Base-by-base conservation (phyloP, 2,888 invertebrate species). In the Dorcus parallelipipedus region DNA sequence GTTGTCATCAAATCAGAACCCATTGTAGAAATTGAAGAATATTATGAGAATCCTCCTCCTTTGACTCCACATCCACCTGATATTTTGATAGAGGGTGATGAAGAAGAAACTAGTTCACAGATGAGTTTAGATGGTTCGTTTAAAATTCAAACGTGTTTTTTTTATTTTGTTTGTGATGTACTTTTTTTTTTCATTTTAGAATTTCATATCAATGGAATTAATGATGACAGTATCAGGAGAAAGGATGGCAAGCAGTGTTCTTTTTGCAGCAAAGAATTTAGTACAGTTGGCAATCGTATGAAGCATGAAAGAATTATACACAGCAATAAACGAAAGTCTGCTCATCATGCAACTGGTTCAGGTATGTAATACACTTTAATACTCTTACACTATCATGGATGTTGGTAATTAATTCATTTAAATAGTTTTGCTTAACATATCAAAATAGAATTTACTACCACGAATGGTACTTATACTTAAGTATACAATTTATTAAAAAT, bases 251-350 rank as follows among this genome's bases (percentile, higher is more conserved):
- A 66, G 58, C 60, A 64, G 50, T 75, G 75, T 66, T 60, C 67
- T 10, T 62, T 72, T 59, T 76, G 76, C 59, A 64, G 68, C 54
- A 73, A 73, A 64, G 39, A 68, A 41, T 75, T 76, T 64, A 72
- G 73, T 59, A 71, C 60, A 52, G 54, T 62, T 20, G 69, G 69
- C 8, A 76, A 75, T 63, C 67, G 72, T 17, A 68, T 64, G 54
- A 74, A 73, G 55, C 76, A 76, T 61, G 74, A 76, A 63, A 68
- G 64, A 48, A 58, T 56, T 23, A 65, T 69, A 26, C 71, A 70
- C 60, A 59, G 61, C 38, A 49, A 49, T 26, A 10, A 14, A 33
- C 14, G 38, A 9, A 20, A 48, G 42, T 50, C 38, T 7, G 9
- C 45, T 23, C 17, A 45, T 45, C 45, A 33, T 33, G 26, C 26